phyloP scores from a whole-genome alignment of 2,888 invertebrate genomes.

The Cephus pulcher region DNA sequence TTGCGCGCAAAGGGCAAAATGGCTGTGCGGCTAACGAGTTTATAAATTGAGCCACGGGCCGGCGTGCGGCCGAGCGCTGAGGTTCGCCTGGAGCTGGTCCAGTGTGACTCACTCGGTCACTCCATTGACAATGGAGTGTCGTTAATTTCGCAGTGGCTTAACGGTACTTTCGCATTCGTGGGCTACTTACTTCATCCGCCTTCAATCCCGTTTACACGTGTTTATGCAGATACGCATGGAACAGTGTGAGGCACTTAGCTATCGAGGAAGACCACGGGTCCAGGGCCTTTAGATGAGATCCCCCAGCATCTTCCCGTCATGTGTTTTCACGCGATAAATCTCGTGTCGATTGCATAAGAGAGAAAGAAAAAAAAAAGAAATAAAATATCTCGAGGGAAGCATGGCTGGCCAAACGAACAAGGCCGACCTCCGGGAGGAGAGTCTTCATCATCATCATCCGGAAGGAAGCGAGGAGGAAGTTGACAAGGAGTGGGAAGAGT shows the following conservation, averaged over 20 bases:
- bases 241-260: not conserved
- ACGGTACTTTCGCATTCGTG: not conserved
- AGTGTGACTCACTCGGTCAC: conserved; percentile 35
- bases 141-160: conserved; percentile 18
- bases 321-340: not conserved
- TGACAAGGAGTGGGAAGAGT: conserved; percentile 74
- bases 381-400: conserved; percentile 18
- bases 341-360: not conserved
- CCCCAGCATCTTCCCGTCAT: not conserved
- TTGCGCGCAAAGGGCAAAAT: conserved; percentile 29
- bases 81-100: conserved; percentile 36
- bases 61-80: conserved; percentile 28
- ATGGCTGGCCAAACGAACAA: conserved; percentile 53
- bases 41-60: conserved; percentile 57
- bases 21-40: conserved; percentile 57
- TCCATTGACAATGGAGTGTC: conserved; percentile 42
- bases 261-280: not conserved
- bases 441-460: conserved; percentile 51
- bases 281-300: not conserved
- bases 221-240: not conserved
- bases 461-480: conserved; percentile 69
- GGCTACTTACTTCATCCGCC: not conserved
- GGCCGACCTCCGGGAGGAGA: conserved; percentile 54
- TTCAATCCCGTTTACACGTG: not conserved
- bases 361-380: not conserved